phyloP scores from a whole-genome alignment of 2,797 vertebrate species.

The Myoxocephalus aenaeus region DNA sequence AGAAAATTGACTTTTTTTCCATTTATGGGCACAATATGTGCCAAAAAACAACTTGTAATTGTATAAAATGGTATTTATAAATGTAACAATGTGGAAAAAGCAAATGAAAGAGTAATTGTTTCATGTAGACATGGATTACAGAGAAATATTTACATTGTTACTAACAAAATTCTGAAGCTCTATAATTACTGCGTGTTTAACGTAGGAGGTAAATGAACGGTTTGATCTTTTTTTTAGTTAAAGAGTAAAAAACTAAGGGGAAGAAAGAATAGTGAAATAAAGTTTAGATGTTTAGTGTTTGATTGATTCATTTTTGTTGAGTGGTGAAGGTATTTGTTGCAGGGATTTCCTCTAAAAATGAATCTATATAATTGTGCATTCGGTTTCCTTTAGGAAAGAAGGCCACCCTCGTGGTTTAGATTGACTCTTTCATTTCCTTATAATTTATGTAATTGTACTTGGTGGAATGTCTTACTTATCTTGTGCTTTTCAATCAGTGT shows the following conservation, averaged over 20 bases:
- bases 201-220: not conserved
- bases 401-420: not conserved
- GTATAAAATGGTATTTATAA: not conserved
- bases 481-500: not conserved
- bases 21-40: no score
- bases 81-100: not conserved
- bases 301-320: not conserved
- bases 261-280: not conserved
- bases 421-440: not conserved
- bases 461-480: not conserved
- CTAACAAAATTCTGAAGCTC: conserved; percentile 24
- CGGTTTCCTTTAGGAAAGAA: not conserved
- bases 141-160: conserved; percentile 27
- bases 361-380: not conserved
- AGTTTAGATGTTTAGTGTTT: not conserved
- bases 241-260: conserved; percentile 13
- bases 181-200: conserved; percentile 22
- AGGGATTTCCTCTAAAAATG: not conserved
- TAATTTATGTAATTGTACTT: not conserved
- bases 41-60: not conserved
- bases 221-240: conserved; percentile 40
- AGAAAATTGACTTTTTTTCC: not conserved
- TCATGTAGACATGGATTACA: conserved; percentile 7
- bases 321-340: not conserved
- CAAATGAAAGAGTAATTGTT: conserved; percentile 2